Base-by-base conservation (phyloP, 2,113 vertebrate genomes). In the Grallaria varia region DNA sequence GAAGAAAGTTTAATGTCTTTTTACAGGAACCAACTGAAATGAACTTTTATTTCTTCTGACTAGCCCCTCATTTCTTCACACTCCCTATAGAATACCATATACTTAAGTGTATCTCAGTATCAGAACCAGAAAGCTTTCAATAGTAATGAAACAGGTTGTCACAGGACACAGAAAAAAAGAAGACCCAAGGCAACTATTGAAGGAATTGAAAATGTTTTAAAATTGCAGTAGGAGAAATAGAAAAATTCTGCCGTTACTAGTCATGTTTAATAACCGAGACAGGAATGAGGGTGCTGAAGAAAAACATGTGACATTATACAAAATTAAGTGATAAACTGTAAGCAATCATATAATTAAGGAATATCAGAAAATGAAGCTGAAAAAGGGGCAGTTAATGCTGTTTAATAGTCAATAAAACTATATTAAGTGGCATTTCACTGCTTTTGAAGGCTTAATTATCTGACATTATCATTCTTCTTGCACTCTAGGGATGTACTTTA, bases 391-490 rank as follows among this genome's bases (percentile, higher is more conserved):
- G 37, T 68, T 89, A 92, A 78, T 11, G 6, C 35, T 60, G 56
- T n/a, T 56, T 28, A 72, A 8, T 5, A 83, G 63, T 89, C 83
- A 86, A 75, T 76, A 83, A 58, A 55, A 53, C 14, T 8, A 27
- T 73, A 49, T 82, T 91, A 95, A 78, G 47, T 60, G 73, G 52
- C 44, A 92, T 89, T 93, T 95, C 47, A 77, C 19, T 4, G 13
- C 56, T 92, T 84, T 60, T 74, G 72, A 84, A 84, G 27, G 59
- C 50, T 89, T 92, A 88, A 95, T 60, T 75, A 52, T 82, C 83
- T 47, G 72, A 44, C 89, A 84, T 93, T 75, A 92, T 60, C 44
- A 49, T 67, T 72, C 14, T 40, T 79, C 73, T 91, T 78, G 71
- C 40, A 78, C 87, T 81, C 64, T 2, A 60, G 86, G 76, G 91